phyloP scores from a whole-genome alignment of 2,113 vertebrate species.

The Lanius ludovicianus region DNA sequence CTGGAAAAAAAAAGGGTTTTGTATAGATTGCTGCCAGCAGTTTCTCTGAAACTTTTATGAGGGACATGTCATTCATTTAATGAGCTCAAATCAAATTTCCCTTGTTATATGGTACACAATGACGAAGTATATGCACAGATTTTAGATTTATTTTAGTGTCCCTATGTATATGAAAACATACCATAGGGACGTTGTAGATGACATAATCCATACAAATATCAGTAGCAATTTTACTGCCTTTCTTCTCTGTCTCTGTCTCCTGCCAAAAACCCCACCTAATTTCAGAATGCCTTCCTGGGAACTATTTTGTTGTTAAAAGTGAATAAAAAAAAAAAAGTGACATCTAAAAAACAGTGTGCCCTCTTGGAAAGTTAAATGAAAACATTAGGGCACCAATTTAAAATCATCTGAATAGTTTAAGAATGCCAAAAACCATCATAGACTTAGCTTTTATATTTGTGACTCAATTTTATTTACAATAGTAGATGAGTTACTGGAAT shows the following conservation, averaged over 20 bases:
- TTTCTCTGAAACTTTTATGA: slow-evolving; percentile 43
- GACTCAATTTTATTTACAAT: neutral
- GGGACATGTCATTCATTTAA: neutral
- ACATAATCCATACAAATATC: neutral
- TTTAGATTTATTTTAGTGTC: slow-evolving; percentile 37
- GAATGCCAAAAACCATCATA: neutral
- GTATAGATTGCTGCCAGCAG: neutral
- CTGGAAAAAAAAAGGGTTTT: neutral
- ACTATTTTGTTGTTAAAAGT: neutral
- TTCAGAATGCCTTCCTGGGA: neutral
- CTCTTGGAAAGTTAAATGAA: neutral
- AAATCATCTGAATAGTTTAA: neutral
- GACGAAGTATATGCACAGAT: slow-evolving; percentile 27
- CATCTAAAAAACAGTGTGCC: neutral
- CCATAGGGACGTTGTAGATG: neutral
- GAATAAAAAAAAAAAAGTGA: neutral
- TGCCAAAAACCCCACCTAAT: neutral
- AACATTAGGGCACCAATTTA: neutral
- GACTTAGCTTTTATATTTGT: neutral
- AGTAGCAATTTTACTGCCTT: neutral
- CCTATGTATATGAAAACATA: slow-evolving; percentile 23
- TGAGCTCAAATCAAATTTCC: slow-evolving; percentile 18
- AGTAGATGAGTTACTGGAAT: neutral
- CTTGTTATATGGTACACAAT: neutral
- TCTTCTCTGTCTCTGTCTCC: neutral